Evolutionary conservation across 2,888 invertebrate genomes (phyloP).

Genomic region (Iselma pallidipennis): DNA sequence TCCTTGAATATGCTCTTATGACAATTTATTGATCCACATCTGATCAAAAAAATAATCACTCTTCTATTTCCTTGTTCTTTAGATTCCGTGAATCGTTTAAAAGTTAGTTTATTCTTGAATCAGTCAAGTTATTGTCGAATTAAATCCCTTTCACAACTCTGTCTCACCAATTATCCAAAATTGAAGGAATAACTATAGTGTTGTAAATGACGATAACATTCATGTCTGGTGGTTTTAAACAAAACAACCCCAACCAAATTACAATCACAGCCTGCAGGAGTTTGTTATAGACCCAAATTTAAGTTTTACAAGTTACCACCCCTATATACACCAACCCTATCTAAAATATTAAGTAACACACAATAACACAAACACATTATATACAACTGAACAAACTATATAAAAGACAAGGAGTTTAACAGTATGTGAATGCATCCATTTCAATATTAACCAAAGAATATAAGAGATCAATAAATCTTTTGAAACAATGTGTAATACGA

Average conservation of each 20-base stretch:
- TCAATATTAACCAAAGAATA: background rate
- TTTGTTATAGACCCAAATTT: background rate
- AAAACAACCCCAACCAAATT: background rate
- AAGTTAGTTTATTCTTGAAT: too few relatives aligned
- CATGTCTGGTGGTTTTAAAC: background rate
- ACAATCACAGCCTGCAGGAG: background rate
- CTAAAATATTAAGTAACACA: background rate
- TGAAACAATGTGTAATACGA: background rate
- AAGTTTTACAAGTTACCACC: background rate
- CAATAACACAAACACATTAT: background rate
- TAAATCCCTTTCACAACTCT: background rate
- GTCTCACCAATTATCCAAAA: background rate
- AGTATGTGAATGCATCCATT: too few relatives aligned
- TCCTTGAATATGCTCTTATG: background rate
- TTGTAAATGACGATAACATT: background rate
- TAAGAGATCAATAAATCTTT: background rate
- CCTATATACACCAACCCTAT: background rate
- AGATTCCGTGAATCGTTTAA: background rate
- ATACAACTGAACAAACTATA: too few relatives aligned
- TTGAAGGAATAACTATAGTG: background rate
- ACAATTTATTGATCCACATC: background rate
- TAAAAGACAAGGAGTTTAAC: too few relatives aligned
- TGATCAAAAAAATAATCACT: background rate
- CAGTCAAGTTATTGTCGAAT: too few relatives aligned
- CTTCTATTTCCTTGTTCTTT: background rate